Percentiles rank a stretch among this genome's conserved stretches.
These are phyloP conservation scores for Pantherophis vulpinus DNA, from an alignment of 2,797 vertebrate species.

Conservation along the genomic window DNA sequence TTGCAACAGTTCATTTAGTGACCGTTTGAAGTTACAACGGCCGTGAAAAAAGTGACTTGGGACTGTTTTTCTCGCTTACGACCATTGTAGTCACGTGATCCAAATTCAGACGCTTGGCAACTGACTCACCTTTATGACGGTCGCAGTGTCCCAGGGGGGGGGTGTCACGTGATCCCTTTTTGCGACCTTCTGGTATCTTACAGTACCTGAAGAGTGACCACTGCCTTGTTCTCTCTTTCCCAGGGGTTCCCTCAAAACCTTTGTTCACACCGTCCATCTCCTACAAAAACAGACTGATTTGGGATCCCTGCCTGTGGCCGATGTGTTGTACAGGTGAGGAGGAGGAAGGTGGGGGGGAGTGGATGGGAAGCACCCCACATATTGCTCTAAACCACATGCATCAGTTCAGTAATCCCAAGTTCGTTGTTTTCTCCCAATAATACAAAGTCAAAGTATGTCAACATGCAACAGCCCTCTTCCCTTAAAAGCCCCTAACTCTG, in stretches of 20 bases:
- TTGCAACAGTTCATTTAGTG: no score
- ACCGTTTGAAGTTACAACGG: no score
- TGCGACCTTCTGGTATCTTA: no score
- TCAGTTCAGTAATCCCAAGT: slow-evolving; percentile 1
- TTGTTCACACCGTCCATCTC: slow-evolving; percentile 97
- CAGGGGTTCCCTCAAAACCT: slow-evolving; percentile 98
- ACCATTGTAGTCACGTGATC: no score
- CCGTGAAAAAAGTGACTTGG: no score
- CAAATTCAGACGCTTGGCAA: no score
- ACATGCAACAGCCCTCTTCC: not conserved
- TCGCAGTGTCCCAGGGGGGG: no score
- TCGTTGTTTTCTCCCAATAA: not conserved
- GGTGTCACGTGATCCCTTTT: no score
- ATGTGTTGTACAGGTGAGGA: slow-evolving; percentile 93
- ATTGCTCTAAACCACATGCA: not conserved
- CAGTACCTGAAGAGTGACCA: not conserved
- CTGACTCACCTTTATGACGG: no score
- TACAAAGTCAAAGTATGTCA: not conserved
- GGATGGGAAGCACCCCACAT: not conserved
- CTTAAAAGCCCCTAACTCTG: not conserved
- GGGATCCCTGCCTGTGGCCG: slow-evolving; percentile 91
- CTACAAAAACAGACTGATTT: slow-evolving; percentile 96
- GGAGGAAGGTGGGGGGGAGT: not conserved
- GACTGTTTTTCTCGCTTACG: no score
- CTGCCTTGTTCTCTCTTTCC: slow-evolving; percentile 50